phyloP scores from a whole-genome alignment of 2,888 invertebrate species.

The Carpatolechia fugitivella region DNA sequence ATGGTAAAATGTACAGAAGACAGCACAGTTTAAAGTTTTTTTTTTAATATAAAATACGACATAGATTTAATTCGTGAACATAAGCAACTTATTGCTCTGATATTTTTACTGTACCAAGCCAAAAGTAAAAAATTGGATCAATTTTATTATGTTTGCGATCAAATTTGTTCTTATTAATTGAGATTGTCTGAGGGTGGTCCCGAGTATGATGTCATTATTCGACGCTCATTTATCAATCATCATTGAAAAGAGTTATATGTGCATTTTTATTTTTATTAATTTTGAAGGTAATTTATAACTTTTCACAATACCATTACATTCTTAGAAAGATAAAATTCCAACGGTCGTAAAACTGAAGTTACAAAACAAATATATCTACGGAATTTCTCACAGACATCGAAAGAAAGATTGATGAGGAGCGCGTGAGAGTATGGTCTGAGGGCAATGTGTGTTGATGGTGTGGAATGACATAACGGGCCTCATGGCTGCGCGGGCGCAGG shows the following conservation, averaged over 20 bases:
- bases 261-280: too few species aligned
- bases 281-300: neutral
- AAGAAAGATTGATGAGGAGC: slow-evolving; percentile 48
- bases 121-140: too few species aligned
- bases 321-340: neutral
- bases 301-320: neutral
- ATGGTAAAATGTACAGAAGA: neutral
- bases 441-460: slow-evolving; percentile 37
- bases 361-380: slow-evolving; percentile 4
- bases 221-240: too few species aligned
- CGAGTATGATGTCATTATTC: too few species aligned
- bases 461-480: slow-evolving; percentile 28
- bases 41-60: too few species aligned
- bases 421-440: slow-evolving; percentile 64
- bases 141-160: too few species aligned
- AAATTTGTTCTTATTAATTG: neutral
- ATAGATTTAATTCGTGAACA: too few species aligned
- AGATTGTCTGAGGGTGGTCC: neutral
- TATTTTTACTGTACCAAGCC: too few species aligned
- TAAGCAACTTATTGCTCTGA: too few species aligned
- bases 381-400: slow-evolving; percentile 47
- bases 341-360: neutral
- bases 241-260: too few species aligned
- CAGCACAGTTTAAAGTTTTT: neutral
- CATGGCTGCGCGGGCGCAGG: slow-evolving; percentile 9